Evolutionary conservation across 2,888 invertebrate genomes (phyloP).

Genomic region (Tachina lurida): DNA sequence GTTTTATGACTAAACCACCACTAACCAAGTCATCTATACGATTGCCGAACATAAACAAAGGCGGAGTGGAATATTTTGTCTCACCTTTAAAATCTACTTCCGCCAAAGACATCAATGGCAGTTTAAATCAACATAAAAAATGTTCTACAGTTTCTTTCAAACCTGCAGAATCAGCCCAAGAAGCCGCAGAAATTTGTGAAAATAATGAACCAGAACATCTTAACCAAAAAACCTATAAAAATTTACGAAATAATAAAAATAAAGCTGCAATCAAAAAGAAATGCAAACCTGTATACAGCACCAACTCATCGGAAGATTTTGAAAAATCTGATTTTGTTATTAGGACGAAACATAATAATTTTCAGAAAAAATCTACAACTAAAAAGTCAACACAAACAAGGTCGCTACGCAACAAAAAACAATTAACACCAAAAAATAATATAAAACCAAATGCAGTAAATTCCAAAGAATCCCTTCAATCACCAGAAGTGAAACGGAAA

Average conservation of each 20-base stretch:
- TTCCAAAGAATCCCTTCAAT: conserved; percentile 9
- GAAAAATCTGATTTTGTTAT: conserved; percentile 22
- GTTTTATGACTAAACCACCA: conserved; percentile 36
- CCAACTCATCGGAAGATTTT: conserved; percentile 54
- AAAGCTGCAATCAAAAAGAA: neutral
- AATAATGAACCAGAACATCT: neutral
- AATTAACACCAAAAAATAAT: conserved; percentile 1
- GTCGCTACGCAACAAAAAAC: neutral
- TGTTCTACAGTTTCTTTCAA: neutral
- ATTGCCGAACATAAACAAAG: conserved; percentile 29
- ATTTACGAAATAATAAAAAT: conserved; percentile 10
- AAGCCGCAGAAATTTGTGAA: neutral
- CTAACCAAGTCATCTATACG: conserved; percentile 4
- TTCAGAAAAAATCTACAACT: neutral
- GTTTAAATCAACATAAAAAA: neutral
- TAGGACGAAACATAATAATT: neutral
- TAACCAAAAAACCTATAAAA: neutral
- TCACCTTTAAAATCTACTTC: conserved; percentile 40
- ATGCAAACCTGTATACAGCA: neutral
- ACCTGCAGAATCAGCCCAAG: neutral
- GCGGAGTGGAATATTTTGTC: conserved; percentile 52
- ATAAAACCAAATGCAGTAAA: neutral
- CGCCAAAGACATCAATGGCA: neutral
- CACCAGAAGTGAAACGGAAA: neutral
- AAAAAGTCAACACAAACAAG: neutral